Base-by-base conservation (phyloP, 2,888 invertebrate species). In the Caenorhabditis uteleia region DNA sequence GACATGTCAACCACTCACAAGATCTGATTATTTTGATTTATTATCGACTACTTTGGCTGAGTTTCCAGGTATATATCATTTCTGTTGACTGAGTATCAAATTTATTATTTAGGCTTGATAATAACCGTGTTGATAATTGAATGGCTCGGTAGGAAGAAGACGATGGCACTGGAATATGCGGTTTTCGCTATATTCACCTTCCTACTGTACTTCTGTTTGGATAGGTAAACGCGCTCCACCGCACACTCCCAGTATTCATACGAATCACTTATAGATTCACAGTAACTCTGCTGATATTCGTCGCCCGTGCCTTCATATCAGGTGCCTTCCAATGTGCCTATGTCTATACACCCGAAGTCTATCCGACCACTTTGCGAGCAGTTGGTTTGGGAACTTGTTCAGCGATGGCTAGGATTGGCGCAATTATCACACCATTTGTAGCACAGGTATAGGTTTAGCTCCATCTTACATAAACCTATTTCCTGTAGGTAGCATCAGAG, bases 301-400 rank as follows among this genome's bases (percentile, higher is more conserved):
- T 93, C 74, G 92, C 93, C 0, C 88, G 95, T 74, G 93, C 92
- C 4, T 90, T 94, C 66, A 92, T 94, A 76, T 92, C 93, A 20
- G 94, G 94, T 0, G 89, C 93, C 1, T 95, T 95, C 84, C 93
- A 94, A 87, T 93, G 93, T 0, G 92, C 93, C 0, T 95, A 94
- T 82, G 93, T 94, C 5, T 95, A 95, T 82, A 95, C 94, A 6
- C 93, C 94, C 7, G 94, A 94, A 88, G 88, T 88, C 77, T 94
- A 93, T 83, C 93, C 94, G 0, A 92, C 92, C 0, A 90, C 91
- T 20, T 85, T 93, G 44, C 85, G 93, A 54, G 90, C 93, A 2
- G 89, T 93, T 5, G 94, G 94, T 0, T 90, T 95, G n/a, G 93
- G 93, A 6, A 90, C 91, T 0, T 92, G 93, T 83, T 92, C 92